Conservation (phyloP, 2,113 vertebrate species). For the Danio rerio region GRCz12tu NC_133190.1:48487001-48487500, state of each 20-base stretch:
- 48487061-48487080: background rate
- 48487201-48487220: background rate
- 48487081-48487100: background rate
- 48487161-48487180: background rate
- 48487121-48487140: background rate
- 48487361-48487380: no score
- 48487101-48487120: background rate
- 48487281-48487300: background rate
- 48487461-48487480: no score
- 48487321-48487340: background rate
- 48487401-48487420: no score
- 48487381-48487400: no score
- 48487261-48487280: background rate
- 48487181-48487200: background rate
- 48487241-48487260: background rate
- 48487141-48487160: background rate
- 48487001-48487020: no score
- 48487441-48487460: no score
- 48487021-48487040: no score
- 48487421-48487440: no score
- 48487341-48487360: background rate
- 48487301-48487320: background rate
- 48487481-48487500: no score
- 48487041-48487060: background rate
- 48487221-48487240: background rate